Evolutionary conservation across 2,888 invertebrate species (phyloP).

Genomic region (Campoletis raptor): DNA sequence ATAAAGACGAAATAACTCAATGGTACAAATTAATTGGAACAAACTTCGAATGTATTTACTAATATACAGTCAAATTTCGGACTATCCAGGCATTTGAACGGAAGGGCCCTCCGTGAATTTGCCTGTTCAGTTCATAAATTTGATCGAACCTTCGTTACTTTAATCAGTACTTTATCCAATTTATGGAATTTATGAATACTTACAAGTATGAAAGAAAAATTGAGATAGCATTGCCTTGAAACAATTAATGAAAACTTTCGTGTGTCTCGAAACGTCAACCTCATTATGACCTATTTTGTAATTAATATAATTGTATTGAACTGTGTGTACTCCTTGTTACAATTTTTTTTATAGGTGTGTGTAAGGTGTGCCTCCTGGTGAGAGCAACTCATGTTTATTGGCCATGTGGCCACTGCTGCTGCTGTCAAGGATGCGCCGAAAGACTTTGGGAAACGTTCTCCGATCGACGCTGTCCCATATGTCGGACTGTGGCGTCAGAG

Average conservation of each 20-base stretch:
- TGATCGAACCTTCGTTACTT: neutral
- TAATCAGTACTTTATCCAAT: neutral
- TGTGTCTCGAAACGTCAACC: neutral
- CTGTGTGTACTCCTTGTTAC: neutral
- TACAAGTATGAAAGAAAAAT: neutral
- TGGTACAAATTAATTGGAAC: neutral
- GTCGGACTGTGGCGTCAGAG: neutral
- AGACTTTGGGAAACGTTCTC: neutral
- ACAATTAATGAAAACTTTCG: neutral
- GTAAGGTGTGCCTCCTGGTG: neutral
- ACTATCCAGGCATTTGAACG: too few relatives aligned
- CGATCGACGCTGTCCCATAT: neutral
- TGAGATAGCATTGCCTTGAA: neutral
- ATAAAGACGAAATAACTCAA: too few relatives aligned
- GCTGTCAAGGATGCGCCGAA: neutral
- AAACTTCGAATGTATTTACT: neutral
- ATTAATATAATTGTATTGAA: neutral
- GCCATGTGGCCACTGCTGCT: conserved; percentile 29
- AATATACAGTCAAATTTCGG: neutral
- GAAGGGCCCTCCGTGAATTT: neutral
- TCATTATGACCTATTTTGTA: neutral
- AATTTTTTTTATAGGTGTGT: neutral
- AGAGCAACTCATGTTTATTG: conserved; percentile 5
- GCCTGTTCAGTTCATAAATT: neutral
- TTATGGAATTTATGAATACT: neutral